Evolutionary conservation across 2,797 vertebrate genomes (phyloP).

Genomic region (Capromys pilorides): DNA sequence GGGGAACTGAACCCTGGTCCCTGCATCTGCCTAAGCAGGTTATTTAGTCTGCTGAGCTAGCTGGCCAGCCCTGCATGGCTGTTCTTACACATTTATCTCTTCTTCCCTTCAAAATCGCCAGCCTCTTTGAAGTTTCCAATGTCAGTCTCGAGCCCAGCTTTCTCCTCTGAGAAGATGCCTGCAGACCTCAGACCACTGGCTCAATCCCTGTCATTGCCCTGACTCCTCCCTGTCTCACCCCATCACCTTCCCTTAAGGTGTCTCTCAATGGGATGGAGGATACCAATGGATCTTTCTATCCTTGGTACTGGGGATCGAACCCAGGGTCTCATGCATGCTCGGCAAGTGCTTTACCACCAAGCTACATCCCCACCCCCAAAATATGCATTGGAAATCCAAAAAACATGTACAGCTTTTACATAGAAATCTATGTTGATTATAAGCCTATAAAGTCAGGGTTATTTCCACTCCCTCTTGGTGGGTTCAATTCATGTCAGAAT

Average conservation of each 20-base stretch:
- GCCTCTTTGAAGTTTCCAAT: neutral
- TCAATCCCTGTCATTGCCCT: neutral
- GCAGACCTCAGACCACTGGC: neutral
- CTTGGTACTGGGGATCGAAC: neutral
- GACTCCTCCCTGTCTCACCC: neutral
- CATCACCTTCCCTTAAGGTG: neutral
- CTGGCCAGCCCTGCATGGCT: neutral
- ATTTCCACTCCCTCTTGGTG: neutral
- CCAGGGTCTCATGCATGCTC: neutral
- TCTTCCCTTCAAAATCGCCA: too few species aligned
- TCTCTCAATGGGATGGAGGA: neutral
- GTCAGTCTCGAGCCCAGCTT: neutral
- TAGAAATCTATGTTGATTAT: neutral
- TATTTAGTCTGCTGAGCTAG: too few species aligned
- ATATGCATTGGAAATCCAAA: neutral
- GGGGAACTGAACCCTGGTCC: too few species aligned
- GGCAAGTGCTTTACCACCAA: neutral
- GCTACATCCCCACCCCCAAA: neutral
- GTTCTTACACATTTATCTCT: neutral
- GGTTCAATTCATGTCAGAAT: neutral
- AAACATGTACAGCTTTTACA: rapidly evolving
- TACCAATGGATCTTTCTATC: neutral
- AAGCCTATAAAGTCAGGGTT: neutral
- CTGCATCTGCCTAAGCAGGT: too few species aligned
- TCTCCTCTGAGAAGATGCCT: neutral